Conservation (phyloP, 37 sponge, comb jelly and placozoan genomes). For the Bolinopsis microptera region DNA sequence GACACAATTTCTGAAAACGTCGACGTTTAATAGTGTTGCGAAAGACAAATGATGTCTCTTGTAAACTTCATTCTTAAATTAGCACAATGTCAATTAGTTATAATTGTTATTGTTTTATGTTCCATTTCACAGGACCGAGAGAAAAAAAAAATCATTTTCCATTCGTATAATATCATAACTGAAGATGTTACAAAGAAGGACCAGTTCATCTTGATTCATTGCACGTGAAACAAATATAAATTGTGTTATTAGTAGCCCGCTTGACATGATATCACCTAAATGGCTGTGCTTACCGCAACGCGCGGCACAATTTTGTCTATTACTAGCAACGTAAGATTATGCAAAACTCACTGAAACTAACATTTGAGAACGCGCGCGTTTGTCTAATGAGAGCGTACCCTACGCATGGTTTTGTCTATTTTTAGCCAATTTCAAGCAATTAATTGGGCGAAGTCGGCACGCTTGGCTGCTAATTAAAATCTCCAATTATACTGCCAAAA, state of each 20-base stretch:
- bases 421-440: not conserved
- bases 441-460: not conserved
- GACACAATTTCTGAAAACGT: too few species aligned
- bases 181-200: too few species aligned
- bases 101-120: too few species aligned
- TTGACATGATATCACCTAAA: not conserved
- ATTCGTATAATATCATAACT: too few species aligned
- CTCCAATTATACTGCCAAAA: not conserved
- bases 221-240: not conserved
- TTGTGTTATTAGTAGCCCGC: too few species aligned
- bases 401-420: not conserved
- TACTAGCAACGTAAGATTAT: not conserved
- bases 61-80: too few species aligned
- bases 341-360: not conserved
- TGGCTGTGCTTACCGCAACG: not conserved
- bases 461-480: not conserved
- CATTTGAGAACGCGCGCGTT: not conserved
- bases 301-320: not conserved
- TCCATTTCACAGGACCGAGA: too few species aligned
- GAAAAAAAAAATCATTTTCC: too few species aligned
- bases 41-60: too few species aligned
- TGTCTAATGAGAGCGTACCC: not conserved
- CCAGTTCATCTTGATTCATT: not conserved
- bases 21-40: too few species aligned
- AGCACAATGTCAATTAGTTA: too few species aligned